phyloP scores from a whole-genome alignment of 2,888 invertebrate genomes.

The Agrotis segetum region DNA sequence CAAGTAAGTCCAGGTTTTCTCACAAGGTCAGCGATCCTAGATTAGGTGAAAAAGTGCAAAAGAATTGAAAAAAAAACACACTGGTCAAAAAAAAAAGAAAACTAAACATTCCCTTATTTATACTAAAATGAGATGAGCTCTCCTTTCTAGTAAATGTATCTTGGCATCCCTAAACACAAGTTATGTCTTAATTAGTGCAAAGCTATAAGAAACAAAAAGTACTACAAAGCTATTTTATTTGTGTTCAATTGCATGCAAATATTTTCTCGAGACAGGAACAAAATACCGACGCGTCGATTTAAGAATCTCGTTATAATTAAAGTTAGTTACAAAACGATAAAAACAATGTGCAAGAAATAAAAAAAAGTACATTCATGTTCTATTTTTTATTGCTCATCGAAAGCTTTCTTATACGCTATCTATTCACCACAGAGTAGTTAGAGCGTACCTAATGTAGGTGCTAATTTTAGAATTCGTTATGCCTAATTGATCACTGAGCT shows the following conservation, averaged over 20 bases:
- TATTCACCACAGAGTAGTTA: slow-evolving; percentile 14
- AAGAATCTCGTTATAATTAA: slow-evolving; percentile 6
- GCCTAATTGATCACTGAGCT: slow-evolving; percentile 39
- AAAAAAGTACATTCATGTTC: slow-evolving; percentile 7
- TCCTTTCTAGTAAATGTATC: too few species aligned
- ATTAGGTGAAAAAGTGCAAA: too few species aligned
- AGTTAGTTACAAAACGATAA: slow-evolving; percentile 3
- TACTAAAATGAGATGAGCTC: too few species aligned
- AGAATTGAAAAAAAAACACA: too few species aligned
- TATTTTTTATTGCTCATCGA: slow-evolving; percentile 7
- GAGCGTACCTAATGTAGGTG: slow-evolving; percentile 30
- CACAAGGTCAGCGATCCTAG: too few species aligned
- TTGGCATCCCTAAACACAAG: background rate
- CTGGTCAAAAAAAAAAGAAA: too few species aligned
- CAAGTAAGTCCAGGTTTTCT: too few species aligned
- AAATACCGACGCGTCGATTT: background rate
- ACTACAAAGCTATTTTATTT: background rate
- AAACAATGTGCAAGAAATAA: background rate
- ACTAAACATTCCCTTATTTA: too few species aligned
- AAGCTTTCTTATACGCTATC: slow-evolving; percentile 5
- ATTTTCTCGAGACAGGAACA: slow-evolving; percentile 1
- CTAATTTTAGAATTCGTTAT: slow-evolving; percentile 44
- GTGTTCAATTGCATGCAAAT: background rate
- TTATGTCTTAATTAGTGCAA: background rate
- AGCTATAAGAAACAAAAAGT: background rate